phyloP scores from a whole-genome alignment of 2,888 invertebrate genomes.

The Sphaerophoria taeniata region DNA sequence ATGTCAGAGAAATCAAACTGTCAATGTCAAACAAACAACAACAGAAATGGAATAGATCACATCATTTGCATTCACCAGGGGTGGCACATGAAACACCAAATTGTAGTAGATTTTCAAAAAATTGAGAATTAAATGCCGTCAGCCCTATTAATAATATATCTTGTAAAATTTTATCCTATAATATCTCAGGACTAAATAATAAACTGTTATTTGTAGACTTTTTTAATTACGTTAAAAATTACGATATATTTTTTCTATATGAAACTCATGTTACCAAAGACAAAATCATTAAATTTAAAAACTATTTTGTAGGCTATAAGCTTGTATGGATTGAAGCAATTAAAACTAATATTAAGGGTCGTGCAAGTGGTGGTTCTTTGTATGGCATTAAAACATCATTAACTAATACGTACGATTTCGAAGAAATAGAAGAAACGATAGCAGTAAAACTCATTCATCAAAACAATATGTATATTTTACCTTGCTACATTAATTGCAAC shows the following conservation, averaged over 20 bases:
- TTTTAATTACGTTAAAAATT: not conserved
- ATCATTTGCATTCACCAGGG: not conserved
- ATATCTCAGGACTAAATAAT: not conserved
- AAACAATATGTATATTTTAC: conserved; percentile 12
- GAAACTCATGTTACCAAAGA: not conserved
- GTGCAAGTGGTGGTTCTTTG: not conserved
- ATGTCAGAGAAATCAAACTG: conserved; percentile 15
- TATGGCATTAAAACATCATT: not conserved
- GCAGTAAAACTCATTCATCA: conserved; percentile 1
- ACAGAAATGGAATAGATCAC: conserved; percentile 1
- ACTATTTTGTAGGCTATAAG: conserved; percentile 5
- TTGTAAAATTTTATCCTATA: too few species aligned
- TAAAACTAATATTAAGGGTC: conserved; percentile 9
- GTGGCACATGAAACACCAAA: conserved; percentile 3
- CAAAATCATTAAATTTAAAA: not conserved
- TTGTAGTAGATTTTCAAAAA: not conserved
- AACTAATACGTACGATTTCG: conserved; percentile 4
- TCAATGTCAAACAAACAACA: conserved; percentile 5
- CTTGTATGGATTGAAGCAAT: conserved; percentile 12
- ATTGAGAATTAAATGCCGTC: conserved; percentile 4
- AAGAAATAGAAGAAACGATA: not conserved
- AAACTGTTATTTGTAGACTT: not conserved
- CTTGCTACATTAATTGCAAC: conserved; percentile 1
- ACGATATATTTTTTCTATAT: not conserved
- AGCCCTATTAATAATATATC: not conserved